These are phyloP conservation scores for Ataeniobius toweri DNA, from an alignment of 2,797 vertebrate species.

Conservation along the genomic window DNA sequence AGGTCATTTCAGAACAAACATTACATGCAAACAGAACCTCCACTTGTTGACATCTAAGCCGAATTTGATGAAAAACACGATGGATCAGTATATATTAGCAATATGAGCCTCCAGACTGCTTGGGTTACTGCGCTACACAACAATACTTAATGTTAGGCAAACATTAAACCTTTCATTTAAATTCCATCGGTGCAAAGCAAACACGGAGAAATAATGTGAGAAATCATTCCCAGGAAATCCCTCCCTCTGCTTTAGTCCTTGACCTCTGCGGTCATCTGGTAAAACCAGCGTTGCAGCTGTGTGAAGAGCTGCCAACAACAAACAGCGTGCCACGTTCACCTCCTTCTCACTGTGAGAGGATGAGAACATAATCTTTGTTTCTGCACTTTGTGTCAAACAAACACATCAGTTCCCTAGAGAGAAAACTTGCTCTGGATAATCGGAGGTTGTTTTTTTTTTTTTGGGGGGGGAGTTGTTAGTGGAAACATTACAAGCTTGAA, in stretches of 20 bases:
- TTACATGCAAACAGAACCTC: no score
- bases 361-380: conserved; percentile 55
- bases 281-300: background rate
- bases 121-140: background rate
- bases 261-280: conserved; percentile 25
- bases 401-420: conserved; percentile 53
- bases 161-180: background rate
- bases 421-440: background rate
- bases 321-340: conserved; percentile 12
- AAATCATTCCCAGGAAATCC: conserved; percentile 14
- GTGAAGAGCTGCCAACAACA: conserved; percentile 14
- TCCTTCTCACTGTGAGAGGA: conserved; percentile 9
- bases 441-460: conserved; percentile 25
- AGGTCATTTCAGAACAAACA: no score
- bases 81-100: no score
- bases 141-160: background rate
- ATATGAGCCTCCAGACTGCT: background rate
- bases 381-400: conserved; percentile 34
- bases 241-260: conserved; percentile 8
- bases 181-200: conserved; percentile 13
- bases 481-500: conserved; percentile 11
- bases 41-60: no score
- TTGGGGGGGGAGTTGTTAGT: background rate
- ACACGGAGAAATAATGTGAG: accelerated
- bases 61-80: no score